Evolutionary conservation across 2,797 vertebrate genomes (phyloP).

Genomic region (Myoxocephalus aenaeus): DNA sequence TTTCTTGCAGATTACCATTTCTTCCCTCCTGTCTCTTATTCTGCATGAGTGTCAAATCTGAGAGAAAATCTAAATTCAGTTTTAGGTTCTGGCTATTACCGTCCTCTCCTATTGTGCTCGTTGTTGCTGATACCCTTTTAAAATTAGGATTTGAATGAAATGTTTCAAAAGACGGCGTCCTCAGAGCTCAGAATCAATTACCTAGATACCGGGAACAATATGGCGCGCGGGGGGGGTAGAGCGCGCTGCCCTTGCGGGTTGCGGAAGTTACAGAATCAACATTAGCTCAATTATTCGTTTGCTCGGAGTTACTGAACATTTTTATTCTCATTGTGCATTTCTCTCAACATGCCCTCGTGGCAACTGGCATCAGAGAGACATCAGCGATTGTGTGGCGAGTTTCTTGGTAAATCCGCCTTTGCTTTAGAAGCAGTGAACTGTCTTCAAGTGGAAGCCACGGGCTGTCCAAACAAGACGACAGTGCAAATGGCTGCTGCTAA

Average conservation of each 20-base stretch:
- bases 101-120: conserved; percentile 60
- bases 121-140: conserved; percentile 63
- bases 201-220: not conserved
- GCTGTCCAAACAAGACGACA: conserved; percentile 82
- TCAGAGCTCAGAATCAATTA: conserved; percentile 51
- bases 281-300: conserved; percentile 33
- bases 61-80: conserved; percentile 80
- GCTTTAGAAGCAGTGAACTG: conserved; percentile 54
- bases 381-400: not conserved
- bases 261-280: conserved; percentile 27
- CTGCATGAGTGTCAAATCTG: conserved; percentile 78
- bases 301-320: conserved; percentile 17
- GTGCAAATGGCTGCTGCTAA: conserved; percentile 77
- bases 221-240: conserved; percentile 1
- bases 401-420: conserved; percentile 52
- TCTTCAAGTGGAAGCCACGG: conserved; percentile 70
- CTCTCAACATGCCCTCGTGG: conserved; percentile 10
- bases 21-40: conserved; percentile 77
- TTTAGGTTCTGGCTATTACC: conserved; percentile 71
- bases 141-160: conserved; percentile 62
- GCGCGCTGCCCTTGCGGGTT: conserved; percentile 6
- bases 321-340: conserved; percentile 14
- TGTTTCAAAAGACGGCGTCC: conserved; percentile 33
- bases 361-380: conserved; percentile 15
- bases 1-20: conserved; percentile 87